These are phyloP conservation scores for Buphagus erythrorhynchus DNA, from an alignment of 2,797 vertebrate species.

Conservation along the genomic window DNA sequence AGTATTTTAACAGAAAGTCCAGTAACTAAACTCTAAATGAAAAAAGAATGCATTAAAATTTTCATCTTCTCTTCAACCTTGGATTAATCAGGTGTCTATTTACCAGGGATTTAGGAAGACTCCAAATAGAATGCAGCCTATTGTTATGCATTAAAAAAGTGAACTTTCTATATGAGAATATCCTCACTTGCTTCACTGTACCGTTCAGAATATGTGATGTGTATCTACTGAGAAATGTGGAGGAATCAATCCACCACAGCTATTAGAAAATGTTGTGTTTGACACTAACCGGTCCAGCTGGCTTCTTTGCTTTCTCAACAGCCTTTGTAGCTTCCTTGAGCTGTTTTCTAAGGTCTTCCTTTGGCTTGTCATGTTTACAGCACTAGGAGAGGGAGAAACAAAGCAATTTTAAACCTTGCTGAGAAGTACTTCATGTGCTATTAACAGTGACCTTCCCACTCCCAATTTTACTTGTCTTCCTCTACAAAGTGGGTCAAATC, in stretches of 20 bases:
- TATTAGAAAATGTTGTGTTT: constrained; percentile 18
- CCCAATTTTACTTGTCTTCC: constrained; percentile 87
- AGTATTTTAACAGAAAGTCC: not conserved
- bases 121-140: not conserved
- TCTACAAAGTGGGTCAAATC: constrained; percentile 53
- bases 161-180: not conserved
- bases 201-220: not conserved
- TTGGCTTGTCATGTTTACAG: constrained; percentile 83
- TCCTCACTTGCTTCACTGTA: not conserved
- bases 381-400: constrained; percentile 79
- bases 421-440: constrained; percentile 61
- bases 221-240: not conserved
- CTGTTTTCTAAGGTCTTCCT: constrained; percentile 86
- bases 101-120: not conserved
- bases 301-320: constrained; percentile 86
- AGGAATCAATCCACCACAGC: not conserved
- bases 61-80: not conserved
- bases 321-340: constrained; percentile 88
- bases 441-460: constrained; percentile 78
- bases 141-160: constrained; percentile 11
- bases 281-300: constrained; percentile 80
- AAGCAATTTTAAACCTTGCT: constrained; percentile 77
- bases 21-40: not conserved
- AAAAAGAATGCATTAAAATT: not conserved
- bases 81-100: not conserved